Conservation (phyloP, 1,140 invertebrate genomes). For the Pristionchus pacificus region DNA sequence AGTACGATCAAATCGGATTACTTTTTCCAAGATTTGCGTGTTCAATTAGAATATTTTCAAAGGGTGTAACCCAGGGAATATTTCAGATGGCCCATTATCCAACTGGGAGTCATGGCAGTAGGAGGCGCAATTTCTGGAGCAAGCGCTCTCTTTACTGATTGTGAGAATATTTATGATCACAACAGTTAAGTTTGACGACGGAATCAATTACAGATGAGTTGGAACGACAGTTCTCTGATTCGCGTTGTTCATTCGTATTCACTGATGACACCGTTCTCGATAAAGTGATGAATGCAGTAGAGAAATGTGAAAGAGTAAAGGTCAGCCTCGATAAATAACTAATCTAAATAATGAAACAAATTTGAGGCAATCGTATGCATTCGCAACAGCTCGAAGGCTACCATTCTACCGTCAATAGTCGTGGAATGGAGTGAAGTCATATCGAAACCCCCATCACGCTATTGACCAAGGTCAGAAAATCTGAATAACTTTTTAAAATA, state of each 20-base stretch:
- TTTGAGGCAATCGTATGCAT: constrained; percentile 26
- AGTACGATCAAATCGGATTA: too few relatives aligned
- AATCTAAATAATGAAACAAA: constrained; percentile 13
- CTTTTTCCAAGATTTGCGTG: too few relatives aligned
- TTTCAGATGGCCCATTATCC: constrained; percentile 64
- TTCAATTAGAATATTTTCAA: too few relatives aligned
- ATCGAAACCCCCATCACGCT: background rate
- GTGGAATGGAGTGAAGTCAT: constrained; percentile 7
- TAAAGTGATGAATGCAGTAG: constrained; percentile 58
- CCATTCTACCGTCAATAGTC: constrained; percentile 3
- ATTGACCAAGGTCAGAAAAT: constrained; percentile 12
- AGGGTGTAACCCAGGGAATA: background rate
- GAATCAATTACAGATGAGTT: constrained; percentile 72
- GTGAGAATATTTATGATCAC: too few relatives aligned
- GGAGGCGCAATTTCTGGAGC: constrained; percentile 72
- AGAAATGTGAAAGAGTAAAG: constrained; percentile 43
- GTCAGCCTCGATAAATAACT: constrained; percentile 42
- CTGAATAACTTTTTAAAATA: too few relatives aligned
- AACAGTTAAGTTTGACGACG: background rate
- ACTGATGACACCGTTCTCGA: constrained; percentile 66
- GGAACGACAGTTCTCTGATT: constrained; percentile 67
- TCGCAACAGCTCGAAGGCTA: background rate
- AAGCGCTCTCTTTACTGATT: constrained; percentile 75
- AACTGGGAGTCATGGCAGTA: constrained; percentile 68
- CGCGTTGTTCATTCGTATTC: constrained; percentile 68